These are phyloP conservation scores for Aspidapion aeneum DNA, from an alignment of 2,888 invertebrate species.

Conservation along the genomic window DNA sequence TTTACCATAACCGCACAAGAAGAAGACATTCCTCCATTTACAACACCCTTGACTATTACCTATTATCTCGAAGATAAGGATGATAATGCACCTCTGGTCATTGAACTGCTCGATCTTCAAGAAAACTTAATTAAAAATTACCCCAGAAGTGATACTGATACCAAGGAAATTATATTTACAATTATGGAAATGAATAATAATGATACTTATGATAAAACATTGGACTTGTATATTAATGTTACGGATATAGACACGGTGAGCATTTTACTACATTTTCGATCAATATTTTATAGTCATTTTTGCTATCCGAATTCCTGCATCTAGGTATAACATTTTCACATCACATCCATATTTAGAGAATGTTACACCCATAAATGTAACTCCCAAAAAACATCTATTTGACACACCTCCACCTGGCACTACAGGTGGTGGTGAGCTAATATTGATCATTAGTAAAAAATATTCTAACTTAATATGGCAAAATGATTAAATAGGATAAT, in stretches of 20 bases:
- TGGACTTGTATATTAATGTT: constrained; percentile 50
- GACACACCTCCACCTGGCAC: no score
- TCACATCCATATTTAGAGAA: no score
- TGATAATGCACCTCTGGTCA: constrained; percentile 57
- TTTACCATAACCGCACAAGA: constrained; percentile 43
- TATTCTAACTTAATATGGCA: no score
- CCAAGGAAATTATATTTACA: constrained; percentile 31
- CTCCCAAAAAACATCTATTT: no score
- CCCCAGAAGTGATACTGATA: neutral
- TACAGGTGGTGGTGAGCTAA: no score
- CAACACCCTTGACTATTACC: constrained; percentile 29
- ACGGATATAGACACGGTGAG: constrained; percentile 45
- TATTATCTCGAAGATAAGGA: constrained; percentile 57
- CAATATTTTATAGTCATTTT: no score
- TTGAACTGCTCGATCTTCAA: constrained; percentile 8
- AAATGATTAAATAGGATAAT: no score
- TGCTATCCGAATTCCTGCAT: no score
- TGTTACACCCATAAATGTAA: no score
- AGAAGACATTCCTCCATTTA: constrained; percentile 28
- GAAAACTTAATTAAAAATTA: constrained; percentile 1
- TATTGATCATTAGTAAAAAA: no score
- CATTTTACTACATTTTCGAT: no score
- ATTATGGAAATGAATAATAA: constrained; percentile 55
- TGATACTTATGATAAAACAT: constrained; percentile 43
- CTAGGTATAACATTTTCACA: no score